Evolutionary conservation across 2,888 invertebrate genomes (phyloP).

Genomic region (Cephus spinipes): DNA sequence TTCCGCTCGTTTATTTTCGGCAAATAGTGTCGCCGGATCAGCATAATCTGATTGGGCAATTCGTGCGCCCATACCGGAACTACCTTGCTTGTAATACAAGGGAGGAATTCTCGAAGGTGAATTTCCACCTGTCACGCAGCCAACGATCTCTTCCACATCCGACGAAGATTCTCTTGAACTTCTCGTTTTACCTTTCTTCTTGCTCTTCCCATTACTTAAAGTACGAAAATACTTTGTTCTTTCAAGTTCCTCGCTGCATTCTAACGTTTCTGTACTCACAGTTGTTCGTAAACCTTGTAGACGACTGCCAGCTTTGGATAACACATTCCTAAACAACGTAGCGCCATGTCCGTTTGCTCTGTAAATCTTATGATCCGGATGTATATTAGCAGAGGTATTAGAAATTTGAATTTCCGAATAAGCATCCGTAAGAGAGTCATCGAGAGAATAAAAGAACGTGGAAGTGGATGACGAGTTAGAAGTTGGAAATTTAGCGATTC

Average conservation of each 20-base stretch:
- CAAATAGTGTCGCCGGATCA: slow-evolving; percentile 79
- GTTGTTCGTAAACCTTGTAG: slow-evolving; percentile 59
- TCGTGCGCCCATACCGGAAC: slow-evolving; percentile 85
- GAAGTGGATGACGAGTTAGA: slow-evolving; percentile 66
- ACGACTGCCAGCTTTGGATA: slow-evolving; percentile 61
- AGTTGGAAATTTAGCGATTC: slow-evolving; percentile 60
- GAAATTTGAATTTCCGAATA: slow-evolving; percentile 65
- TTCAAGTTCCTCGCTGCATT: slow-evolving; percentile 55
- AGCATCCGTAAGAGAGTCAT: slow-evolving; percentile 66
- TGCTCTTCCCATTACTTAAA: slow-evolving; percentile 14
- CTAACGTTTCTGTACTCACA: slow-evolving; percentile 64
- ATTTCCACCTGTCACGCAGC: slow-evolving; percentile 37
- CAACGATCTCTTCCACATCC: slow-evolving; percentile 52
- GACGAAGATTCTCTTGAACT: slow-evolving; percentile 53
- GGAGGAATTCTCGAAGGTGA: slow-evolving; percentile 41
- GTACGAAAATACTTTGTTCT: slow-evolving; percentile 33
- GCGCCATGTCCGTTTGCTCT: slow-evolving; percentile 68
- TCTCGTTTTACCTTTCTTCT: slow-evolving; percentile 58
- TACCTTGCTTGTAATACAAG: slow-evolving; percentile 78
- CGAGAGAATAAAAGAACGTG: slow-evolving; percentile 71
- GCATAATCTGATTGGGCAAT: slow-evolving; percentile 90
- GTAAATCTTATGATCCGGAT: slow-evolving; percentile 86
- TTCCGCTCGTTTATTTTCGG: slow-evolving; percentile 50
- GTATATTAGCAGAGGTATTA: slow-evolving; percentile 68
- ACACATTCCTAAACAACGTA: slow-evolving; percentile 61